These are phyloP conservation scores for Streptopelia turtur DNA, from an alignment of 2,797 vertebrate species.

Conservation along the genomic window DNA sequence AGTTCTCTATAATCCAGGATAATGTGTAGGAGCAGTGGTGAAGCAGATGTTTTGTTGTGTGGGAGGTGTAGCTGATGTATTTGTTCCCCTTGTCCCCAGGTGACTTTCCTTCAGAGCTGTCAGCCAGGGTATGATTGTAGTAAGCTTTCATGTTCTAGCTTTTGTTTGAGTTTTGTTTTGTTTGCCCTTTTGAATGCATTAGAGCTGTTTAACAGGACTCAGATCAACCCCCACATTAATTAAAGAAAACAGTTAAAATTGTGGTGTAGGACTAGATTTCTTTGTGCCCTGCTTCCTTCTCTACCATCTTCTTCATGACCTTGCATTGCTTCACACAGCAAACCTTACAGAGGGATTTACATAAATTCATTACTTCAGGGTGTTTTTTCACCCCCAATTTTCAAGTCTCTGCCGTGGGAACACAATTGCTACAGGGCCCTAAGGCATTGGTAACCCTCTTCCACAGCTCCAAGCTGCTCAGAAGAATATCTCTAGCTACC, in stretches of 20 bases:
- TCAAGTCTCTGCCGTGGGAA: background rate
- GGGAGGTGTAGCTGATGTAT: background rate
- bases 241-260: background rate
- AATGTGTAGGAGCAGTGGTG: background rate
- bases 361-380: background rate
- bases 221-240: background rate
- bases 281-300: background rate
- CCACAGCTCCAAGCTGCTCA: background rate
- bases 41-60: background rate
- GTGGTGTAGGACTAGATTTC: background rate
- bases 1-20: background rate
- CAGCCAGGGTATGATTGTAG: background rate
- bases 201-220: background rate
- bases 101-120: background rate
- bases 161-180: background rate
- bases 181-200: background rate
- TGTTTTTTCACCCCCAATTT: conserved; percentile 1
- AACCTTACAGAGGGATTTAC: background rate
- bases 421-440: background rate
- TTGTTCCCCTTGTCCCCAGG: background rate
- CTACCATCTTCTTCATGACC: background rate
- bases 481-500: background rate
- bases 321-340: background rate
- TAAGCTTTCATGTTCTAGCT: background rate
- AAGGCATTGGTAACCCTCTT: background rate